Conservation (phyloP, 2,797 vertebrate species). For the Pipistrellus pygmaeus region DNA sequence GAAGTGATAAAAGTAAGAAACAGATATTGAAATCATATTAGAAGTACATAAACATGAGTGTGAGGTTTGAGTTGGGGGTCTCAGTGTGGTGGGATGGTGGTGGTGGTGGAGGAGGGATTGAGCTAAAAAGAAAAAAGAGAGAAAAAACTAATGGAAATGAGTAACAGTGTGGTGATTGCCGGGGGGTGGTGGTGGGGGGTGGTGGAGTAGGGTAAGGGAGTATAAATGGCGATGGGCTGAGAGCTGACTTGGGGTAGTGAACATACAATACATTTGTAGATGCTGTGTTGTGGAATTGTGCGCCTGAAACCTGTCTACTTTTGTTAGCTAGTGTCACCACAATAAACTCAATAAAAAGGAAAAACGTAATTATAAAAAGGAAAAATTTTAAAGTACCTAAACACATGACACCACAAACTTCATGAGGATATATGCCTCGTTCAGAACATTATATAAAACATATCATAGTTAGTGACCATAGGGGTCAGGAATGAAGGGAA, state of each 20-base stretch:
- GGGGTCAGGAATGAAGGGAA: neutral
- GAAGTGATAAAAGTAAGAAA: neutral
- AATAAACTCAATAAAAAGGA: neutral
- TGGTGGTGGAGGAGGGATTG: neutral
- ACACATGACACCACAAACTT: neutral
- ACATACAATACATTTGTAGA: neutral
- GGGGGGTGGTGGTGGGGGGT: neutral
- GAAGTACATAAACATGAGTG: neutral
- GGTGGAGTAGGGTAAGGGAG: neutral
- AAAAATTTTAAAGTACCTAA: neutral
- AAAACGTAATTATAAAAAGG: neutral
- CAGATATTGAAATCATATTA: neutral
- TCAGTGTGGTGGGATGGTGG: neutral
- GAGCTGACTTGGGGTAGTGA: neutral
- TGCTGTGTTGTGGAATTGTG: neutral
- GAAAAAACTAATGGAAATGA: neutral
- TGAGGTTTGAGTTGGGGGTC: neutral
- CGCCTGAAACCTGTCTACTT: neutral
- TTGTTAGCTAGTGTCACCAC: neutral
- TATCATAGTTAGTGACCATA: neutral
- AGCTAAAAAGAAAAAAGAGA: neutral
- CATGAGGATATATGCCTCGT: neutral
- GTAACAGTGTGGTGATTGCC: neutral
- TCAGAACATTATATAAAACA: conserved; percentile 18
- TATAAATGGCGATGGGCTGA: neutral